Conservation (phyloP, 1,140 invertebrate genomes). For the Aphidius ervi region DNA sequence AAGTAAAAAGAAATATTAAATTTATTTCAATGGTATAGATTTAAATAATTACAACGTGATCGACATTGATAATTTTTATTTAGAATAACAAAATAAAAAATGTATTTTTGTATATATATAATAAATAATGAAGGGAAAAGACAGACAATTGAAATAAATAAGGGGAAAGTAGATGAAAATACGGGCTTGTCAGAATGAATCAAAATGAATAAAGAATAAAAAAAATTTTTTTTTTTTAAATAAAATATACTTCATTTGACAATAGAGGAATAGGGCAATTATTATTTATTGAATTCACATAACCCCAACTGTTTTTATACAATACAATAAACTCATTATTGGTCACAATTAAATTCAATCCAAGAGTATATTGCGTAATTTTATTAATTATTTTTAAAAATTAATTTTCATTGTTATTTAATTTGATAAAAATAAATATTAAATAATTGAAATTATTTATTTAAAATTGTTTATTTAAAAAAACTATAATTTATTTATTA, state of each 20-base stretch:
- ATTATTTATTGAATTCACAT: conserved; percentile 1
- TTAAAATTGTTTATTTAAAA: too few relatives aligned
- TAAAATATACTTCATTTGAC: conserved; percentile 17
- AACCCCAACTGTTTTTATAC: conserved; percentile 9
- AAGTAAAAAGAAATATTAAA: neutral
- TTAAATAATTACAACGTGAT: conserved; percentile 10
- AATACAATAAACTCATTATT: conserved; percentile 20
- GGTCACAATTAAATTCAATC: conserved; percentile 16
- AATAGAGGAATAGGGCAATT: conserved; percentile 19
- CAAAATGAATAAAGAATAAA: conserved; percentile 12
- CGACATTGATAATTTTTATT: neutral
- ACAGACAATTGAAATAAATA: conserved; percentile 3
- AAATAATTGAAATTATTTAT: neutral
- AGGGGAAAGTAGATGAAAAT: conserved; percentile 17
- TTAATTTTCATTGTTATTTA: conserved; percentile 1
- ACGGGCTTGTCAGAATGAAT: neutral
- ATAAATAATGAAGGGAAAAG: conserved; percentile 1
- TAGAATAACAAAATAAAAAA: neutral
- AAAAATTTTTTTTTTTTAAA: neutral
- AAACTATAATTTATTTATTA: neutral
- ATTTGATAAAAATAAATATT: neutral
- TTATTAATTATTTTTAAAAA: conserved; percentile 2
- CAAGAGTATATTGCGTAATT: neutral
- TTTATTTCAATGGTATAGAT: conserved; percentile 1
- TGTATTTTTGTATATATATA: neutral